phyloP scores from a whole-genome alignment of 2,888 invertebrate genomes.

The Pachymerium ferrugineum region DNA sequence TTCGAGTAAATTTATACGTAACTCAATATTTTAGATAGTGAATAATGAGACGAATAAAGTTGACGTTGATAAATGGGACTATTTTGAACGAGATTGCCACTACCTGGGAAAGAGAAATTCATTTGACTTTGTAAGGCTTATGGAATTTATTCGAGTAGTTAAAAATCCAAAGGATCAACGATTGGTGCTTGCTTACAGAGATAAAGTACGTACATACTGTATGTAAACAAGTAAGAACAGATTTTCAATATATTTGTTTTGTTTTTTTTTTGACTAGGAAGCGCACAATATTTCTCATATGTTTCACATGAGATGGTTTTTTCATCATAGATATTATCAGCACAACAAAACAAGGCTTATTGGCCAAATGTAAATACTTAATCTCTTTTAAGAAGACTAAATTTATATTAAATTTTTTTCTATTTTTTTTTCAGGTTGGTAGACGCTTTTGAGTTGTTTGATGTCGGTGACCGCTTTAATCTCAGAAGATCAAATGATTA shows the following conservation, averaged over 20 bases:
- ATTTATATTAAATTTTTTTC: background rate
- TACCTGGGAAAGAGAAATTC: slow-evolving; percentile 48
- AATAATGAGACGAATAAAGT: slow-evolving; percentile 56
- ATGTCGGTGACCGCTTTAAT: too few relatives aligned
- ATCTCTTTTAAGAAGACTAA: background rate
- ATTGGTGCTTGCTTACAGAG: background rate
- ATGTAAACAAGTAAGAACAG: background rate
- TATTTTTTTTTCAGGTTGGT: too few relatives aligned
- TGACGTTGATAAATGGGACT: slow-evolving; percentile 66
- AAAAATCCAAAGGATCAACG: background rate
- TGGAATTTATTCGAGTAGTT: slow-evolving; percentile 44
- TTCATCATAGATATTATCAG: slow-evolving; percentile 54
- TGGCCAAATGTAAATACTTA: slow-evolving; percentile 49
- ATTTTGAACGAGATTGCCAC: slow-evolving; percentile 57
- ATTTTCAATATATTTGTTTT: background rate
- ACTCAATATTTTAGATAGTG: slow-evolving; percentile 52
- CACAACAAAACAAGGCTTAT: slow-evolving; percentile 48
- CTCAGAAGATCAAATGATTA: too few relatives aligned
- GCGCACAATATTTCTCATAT: slow-evolving; percentile 50
- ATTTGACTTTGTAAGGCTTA: slow-evolving; percentile 50
- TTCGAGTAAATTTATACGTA: background rate
- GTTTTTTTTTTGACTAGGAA: slow-evolving; percentile 42
- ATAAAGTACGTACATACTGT: background rate
- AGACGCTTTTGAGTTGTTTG: too few relatives aligned
- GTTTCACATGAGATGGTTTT: slow-evolving; percentile 50